Percentiles rank a stretch among this genome's conserved stretches.
Evolutionary conservation across 2,888 invertebrate species (phyloP).

Genomic region (Pyrrhia umbra): DNA sequence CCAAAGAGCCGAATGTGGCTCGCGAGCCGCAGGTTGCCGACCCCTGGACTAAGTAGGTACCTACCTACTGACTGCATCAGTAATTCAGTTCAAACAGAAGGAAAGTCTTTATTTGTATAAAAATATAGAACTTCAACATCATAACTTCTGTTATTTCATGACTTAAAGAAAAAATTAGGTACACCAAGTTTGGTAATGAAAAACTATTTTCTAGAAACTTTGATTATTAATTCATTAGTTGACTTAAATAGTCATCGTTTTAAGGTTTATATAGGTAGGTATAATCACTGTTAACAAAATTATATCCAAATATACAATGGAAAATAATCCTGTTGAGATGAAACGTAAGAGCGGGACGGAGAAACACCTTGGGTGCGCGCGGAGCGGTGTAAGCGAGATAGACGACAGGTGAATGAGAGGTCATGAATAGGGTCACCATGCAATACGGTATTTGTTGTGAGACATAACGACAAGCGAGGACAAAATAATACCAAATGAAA

Average conservation of each 20-base stretch:
- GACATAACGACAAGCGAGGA: conserved; percentile 2
- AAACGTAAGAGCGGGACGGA: conserved; percentile 71
- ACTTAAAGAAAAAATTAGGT: too few species aligned
- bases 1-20: too few species aligned
- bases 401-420: conserved; percentile 83
- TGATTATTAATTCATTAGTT: background rate
- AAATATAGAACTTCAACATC: too few species aligned
- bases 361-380: conserved; percentile 38
- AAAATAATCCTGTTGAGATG: conserved; percentile 73
- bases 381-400: conserved; percentile 73
- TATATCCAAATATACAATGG: conserved; percentile 51
- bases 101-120: too few species aligned
- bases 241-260: too few species aligned
- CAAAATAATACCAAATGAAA: conserved; percentile 11
- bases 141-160: too few species aligned
- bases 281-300: conserved; percentile 20
- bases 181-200: too few species aligned
- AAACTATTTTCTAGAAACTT: background rate
- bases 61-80: too few species aligned
- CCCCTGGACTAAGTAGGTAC: too few species aligned
- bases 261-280: too few species aligned
- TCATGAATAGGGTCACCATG: conserved; percentile 74
- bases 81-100: too few species aligned
- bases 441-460: conserved; percentile 9
- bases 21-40: too few species aligned